These are phyloP conservation scores for Phalera bucephala DNA, from an alignment of 2,888 invertebrate species.

Conservation along the genomic window DNA sequence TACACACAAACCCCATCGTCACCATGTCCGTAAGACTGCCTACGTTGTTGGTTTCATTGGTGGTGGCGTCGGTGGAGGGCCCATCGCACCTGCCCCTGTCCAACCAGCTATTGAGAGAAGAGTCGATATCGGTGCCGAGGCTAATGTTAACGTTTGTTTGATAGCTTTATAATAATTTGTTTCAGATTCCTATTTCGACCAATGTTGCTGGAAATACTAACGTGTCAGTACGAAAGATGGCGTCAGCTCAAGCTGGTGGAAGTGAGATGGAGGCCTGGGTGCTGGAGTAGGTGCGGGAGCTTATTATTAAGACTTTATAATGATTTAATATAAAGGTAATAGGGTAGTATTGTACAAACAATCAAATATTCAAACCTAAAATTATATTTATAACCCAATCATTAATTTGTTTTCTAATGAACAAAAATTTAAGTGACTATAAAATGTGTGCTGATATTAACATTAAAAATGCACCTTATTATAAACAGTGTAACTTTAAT, in stretches of 20 bases:
- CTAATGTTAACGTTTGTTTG: constrained; percentile 36
- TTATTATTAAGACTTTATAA: constrained; percentile 10
- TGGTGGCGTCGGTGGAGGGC: constrained; percentile 35
- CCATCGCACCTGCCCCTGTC: constrained; percentile 27
- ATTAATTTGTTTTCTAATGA: too few relatives aligned
- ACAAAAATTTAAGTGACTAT: too few relatives aligned
- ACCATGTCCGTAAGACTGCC: constrained; percentile 56
- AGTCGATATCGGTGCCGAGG: constrained; percentile 53
- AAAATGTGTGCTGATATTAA: too few relatives aligned
- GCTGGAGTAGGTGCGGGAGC: constrained; percentile 48
- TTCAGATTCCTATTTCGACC: constrained; percentile 86
- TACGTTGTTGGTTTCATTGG: constrained; percentile 61
- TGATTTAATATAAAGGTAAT: neutral
- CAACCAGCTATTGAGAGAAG: constrained; percentile 55
- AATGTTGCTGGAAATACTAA: constrained; percentile 73
- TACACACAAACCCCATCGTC: constrained; percentile 57
- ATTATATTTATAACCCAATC: too few relatives aligned
- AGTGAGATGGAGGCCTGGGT: too few relatives aligned
- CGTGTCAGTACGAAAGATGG: constrained; percentile 68
- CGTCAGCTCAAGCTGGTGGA: constrained; percentile 62
- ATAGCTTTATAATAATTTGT: constrained; percentile 2
- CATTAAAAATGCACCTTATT: too few relatives aligned
- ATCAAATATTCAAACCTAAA: too few relatives aligned
- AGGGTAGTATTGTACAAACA: too few relatives aligned
- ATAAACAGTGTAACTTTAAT: too few relatives aligned